Percentiles rank a stretch among this genome's conserved stretches.
phyloP scores from a whole-genome alignment of 2,797 vertebrate species.

The Adelosebastes latens region DNA sequence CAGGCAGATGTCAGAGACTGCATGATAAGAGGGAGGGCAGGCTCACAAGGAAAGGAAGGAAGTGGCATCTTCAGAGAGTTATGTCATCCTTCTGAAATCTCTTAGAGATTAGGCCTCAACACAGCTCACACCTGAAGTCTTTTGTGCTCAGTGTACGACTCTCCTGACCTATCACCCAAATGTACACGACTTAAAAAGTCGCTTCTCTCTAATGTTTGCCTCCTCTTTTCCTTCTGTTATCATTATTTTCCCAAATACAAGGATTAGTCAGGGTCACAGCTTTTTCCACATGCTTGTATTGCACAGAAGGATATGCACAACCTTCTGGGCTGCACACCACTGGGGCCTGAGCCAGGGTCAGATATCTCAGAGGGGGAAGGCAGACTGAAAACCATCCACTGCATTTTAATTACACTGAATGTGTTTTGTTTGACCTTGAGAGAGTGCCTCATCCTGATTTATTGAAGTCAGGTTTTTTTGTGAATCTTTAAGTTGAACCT shows the following conservation, averaged over 20 bases:
- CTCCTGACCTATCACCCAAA: conserved; percentile 54
- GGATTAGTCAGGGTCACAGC: conserved; percentile 71
- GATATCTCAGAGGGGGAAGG: conserved; percentile 62
- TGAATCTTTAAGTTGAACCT: conserved; percentile 18
- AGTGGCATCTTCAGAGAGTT: conserved; percentile 66
- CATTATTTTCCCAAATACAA: conserved; percentile 59
- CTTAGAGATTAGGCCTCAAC: conserved; percentile 49
- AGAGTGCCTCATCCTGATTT: conserved; percentile 35
- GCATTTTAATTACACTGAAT: conserved; percentile 68
- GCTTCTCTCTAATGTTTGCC: conserved; percentile 45
- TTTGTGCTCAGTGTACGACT: conserved; percentile 42
- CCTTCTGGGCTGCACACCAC: conserved; percentile 61
- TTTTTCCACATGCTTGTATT: conserved; percentile 54
- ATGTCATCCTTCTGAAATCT: conserved; percentile 57
- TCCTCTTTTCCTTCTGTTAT: conserved; percentile 41
- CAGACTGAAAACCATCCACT: conserved; percentile 37
- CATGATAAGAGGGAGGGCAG: conserved; percentile 59
- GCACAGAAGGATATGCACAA: conserved; percentile 62
- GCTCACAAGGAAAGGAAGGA: conserved; percentile 55
- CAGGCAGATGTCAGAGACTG: conserved; percentile 69
- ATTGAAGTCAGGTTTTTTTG: conserved; percentile 44
- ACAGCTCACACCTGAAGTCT: conserved; percentile 22
- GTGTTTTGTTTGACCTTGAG: conserved; percentile 61
- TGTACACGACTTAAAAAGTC: conserved; percentile 39
- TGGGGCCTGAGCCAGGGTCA: conserved; percentile 77